Conservation (phyloP, 1,140 invertebrate genomes). For the Brachionus rotundiformis region DNA sequence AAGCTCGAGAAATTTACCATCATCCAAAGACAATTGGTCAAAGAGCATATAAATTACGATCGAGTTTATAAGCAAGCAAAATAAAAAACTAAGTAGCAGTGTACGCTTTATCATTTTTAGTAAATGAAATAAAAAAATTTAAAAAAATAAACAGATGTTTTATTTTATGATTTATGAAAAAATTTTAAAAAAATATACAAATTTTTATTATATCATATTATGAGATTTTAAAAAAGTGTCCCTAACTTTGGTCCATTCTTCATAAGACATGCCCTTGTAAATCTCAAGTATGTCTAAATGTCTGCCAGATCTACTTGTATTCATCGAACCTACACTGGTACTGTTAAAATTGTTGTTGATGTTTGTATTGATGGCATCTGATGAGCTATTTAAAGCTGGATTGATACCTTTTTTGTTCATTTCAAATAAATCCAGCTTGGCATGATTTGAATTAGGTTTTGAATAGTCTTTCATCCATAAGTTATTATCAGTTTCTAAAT, state of each 20-base stretch:
- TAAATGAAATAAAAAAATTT: not conserved
- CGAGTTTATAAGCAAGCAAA: not conserved
- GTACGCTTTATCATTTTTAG: not conserved
- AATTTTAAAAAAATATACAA: slow-evolving; percentile 29
- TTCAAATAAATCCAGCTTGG: slow-evolving; percentile 21
- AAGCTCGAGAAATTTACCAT: slow-evolving; percentile 23
- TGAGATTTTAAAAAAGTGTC: slow-evolving; percentile 48
- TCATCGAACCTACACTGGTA: slow-evolving; percentile 4
- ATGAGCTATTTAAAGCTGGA: not conserved
- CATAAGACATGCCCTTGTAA: slow-evolving; percentile 47
- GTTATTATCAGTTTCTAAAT: slow-evolving; percentile 24
- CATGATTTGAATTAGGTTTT: not conserved
- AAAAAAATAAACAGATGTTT: slow-evolving; percentile 32
- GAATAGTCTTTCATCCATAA: slow-evolving; percentile 51
- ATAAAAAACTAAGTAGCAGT: not conserved
- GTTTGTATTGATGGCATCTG: not conserved
- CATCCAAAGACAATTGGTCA: not conserved
- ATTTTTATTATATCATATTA: slow-evolving; percentile 41
- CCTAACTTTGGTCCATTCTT: slow-evolving; percentile 45
- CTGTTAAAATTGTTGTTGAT: slow-evolving; percentile 24
- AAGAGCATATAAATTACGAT: not conserved
- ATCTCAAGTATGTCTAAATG: slow-evolving; percentile 24
- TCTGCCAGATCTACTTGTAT: slow-evolving; percentile 6
- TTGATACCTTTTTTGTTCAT: not conserved
- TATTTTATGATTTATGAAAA: not conserved